Evolutionary conservation across 2,797 vertebrate species (phyloP), one percentile per base, ranked within the genome.

Genomic region (Bufotes viridis): DNA sequence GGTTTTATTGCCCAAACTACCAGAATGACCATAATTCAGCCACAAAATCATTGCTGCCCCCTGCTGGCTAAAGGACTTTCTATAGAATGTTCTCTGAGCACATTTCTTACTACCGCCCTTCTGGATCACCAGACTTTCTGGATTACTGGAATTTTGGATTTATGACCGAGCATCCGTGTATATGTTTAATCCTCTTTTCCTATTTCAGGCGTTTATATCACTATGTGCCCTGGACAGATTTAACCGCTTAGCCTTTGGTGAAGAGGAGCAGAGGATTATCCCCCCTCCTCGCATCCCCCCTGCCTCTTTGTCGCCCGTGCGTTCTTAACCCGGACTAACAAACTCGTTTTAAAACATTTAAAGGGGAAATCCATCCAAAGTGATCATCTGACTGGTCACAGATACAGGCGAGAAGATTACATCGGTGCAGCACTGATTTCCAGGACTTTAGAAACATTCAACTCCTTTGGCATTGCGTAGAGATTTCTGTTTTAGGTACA

Each of bases 181-280:
- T 51, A 13, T 75, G 72, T 76, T 76, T 76, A 76, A 76, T 53
- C 49, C 11, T 53, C 10, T 53, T 70, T 78, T 78, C 75, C 75
- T 65, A 34, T 82, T 82, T 51, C 79, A 87, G 86, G 86, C 55
- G 22, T 82, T 75, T 12, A 29, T 82, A 24, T 82, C 86, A 18
- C 79, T 87, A 42, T 82, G 34, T 12, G 22, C 29, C 70, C 14
- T 72, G n/a, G 79, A 82, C 10, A 81, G 24, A 13, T 53, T 87
- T 65, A 63, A 65, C 26, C 20, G 29, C 20, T 75, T 87, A 63
- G 57, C 29, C 8, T 82, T 76, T 63, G 53, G 51, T 7, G 86
- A 87, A 82, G 86, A 87, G 22, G 86, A 82, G 67, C 79, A 82
- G 57, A 87, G 58, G 61, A 24, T 63, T 53, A 2, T 17, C 15